Conservation (phyloP, 1,140 invertebrate species). For the Neelides sp. region DNA sequence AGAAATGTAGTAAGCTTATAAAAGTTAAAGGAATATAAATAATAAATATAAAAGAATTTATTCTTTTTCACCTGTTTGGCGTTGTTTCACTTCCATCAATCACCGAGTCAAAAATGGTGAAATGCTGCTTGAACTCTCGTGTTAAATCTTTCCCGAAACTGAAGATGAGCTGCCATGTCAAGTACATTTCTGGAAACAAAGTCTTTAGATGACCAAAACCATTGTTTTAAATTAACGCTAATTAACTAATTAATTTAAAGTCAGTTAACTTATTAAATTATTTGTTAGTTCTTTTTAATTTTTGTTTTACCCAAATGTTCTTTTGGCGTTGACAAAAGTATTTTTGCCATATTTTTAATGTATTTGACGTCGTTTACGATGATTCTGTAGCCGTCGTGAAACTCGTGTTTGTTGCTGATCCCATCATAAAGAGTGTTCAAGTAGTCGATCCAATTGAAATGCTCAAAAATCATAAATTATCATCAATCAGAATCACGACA, state of each 20-base stretch:
- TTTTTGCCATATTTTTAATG: constrained; percentile 13
- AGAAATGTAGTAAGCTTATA: neutral
- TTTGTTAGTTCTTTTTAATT: neutral
- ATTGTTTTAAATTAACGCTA: neutral
- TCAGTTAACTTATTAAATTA: neutral
- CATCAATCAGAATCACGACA: neutral
- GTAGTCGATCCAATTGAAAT: constrained; percentile 31
- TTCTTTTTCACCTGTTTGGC: constrained; percentile 18
- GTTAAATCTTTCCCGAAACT: constrained; percentile 28
- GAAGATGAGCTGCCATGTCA: constrained; percentile 29
- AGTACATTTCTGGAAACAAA: constrained; percentile 20
- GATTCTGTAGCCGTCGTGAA: constrained; percentile 17
- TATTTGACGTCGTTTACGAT: constrained; percentile 26
- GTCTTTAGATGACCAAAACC: neutral
- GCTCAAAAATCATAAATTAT: neutral
- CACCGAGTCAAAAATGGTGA: constrained; percentile 16
- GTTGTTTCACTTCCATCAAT: constrained; percentile 25
- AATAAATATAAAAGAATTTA: constrained; percentile 1
- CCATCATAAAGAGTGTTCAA: constrained; percentile 21
- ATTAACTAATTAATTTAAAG: neutral
- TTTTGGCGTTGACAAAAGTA: constrained; percentile 8
- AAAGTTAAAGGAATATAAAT: neutral
- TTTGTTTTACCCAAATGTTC: constrained; percentile 15
- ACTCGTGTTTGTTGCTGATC: neutral
- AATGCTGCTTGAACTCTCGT: constrained; percentile 18